phyloP scores from a whole-genome alignment of 2,113 vertebrate genomes.

The Neodon shergylaensis region DNA sequence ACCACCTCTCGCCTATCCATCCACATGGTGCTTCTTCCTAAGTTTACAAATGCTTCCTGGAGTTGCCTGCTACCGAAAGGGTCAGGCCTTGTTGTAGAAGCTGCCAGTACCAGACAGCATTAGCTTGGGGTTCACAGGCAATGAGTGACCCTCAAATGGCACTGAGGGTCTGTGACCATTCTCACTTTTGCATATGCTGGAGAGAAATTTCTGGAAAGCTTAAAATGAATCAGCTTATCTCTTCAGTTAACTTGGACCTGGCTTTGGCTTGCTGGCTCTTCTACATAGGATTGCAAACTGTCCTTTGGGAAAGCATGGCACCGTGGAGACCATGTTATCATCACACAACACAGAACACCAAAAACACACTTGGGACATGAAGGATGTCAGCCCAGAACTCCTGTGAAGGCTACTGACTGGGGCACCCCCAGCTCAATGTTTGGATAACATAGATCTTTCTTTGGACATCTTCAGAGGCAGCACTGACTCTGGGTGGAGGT shows the following conservation, averaged over 20 bases:
- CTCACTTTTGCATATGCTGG: fast-evolving
- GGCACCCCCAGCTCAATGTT: fast-evolving
- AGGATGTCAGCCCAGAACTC: neutral
- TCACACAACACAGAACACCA: neutral
- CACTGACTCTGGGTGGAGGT: fast-evolving
- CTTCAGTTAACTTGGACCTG: fast-evolving
- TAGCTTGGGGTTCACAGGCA: fast-evolving
- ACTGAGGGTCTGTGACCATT: fast-evolving
- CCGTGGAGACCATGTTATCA: too few species aligned
- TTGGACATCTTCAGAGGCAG: neutral
- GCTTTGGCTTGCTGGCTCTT: neutral
- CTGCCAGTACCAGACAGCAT: neutral
- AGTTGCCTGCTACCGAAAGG: neutral
- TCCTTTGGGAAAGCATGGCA: neutral
- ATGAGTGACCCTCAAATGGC: neutral
- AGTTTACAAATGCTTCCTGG: too few species aligned
- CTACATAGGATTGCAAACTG: fast-evolving
- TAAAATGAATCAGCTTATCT: fast-evolving
- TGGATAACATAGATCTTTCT: fast-evolving
- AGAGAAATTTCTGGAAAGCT: neutral
- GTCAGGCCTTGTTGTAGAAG: neutral
- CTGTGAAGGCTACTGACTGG: fast-evolving
- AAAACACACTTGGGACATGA: neutral
- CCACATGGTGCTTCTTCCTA: neutral
- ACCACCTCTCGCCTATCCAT: neutral